Evolutionary conservation across 2,113 vertebrate genomes (phyloP).

Genomic region (Scartelaos histophorus): DNA sequence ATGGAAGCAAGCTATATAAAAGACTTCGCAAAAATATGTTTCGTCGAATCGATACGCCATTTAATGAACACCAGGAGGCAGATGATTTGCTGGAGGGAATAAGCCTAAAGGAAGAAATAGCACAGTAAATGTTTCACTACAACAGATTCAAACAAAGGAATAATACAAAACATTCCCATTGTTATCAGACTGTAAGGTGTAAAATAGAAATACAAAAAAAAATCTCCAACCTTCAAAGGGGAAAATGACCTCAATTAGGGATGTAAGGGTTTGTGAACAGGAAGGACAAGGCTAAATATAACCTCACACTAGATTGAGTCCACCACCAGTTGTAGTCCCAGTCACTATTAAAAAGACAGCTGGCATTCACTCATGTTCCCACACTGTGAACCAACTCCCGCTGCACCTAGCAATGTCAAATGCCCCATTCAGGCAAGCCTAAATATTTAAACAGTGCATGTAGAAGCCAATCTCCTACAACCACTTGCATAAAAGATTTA

Average conservation of each 20-base stretch:
- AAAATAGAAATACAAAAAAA: too few relatives aligned
- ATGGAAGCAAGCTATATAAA: background rate
- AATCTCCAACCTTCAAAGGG: slow-evolving; percentile 44
- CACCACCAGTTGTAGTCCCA: slow-evolving; percentile 53
- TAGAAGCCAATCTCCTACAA: slow-evolving; percentile 73
- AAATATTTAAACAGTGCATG: slow-evolving; percentile 81
- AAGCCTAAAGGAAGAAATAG: background rate
- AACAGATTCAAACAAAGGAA: background rate
- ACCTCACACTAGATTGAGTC: slow-evolving; percentile 43
- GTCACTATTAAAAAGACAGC: slow-evolving; percentile 59
- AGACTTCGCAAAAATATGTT: background rate
- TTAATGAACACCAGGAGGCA: background rate
- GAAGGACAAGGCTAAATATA: slow-evolving; percentile 71
- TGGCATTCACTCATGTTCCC: slow-evolving; percentile 59
- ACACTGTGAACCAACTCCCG: slow-evolving; percentile 51
- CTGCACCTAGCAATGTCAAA: slow-evolving; percentile 66
- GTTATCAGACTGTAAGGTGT: background rate
- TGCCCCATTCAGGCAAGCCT: slow-evolving; percentile 61
- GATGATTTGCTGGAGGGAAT: background rate
- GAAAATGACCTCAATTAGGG: slow-evolving; percentile 40
- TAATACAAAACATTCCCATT: background rate
- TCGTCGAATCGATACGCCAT: background rate
- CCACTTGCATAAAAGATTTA: slow-evolving; percentile 77
- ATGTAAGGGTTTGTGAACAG: slow-evolving; percentile 28
- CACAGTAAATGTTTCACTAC: background rate